These are phyloP conservation scores for Hipparchia semele DNA, from an alignment of 2,888 invertebrate genomes.

Conservation along the genomic window DNA sequence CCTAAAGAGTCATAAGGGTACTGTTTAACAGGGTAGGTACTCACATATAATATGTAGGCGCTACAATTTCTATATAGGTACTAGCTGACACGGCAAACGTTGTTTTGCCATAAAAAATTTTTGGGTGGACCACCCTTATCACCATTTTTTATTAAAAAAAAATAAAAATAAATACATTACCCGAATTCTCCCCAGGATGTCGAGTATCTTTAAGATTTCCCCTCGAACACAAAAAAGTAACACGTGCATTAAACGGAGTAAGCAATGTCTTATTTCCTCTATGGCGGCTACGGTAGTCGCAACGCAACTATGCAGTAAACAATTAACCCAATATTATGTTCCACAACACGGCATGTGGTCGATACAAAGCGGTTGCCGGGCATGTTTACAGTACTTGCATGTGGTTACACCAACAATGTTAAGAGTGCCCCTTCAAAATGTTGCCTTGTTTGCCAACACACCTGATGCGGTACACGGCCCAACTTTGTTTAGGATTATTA, in stretches of 20 bases:
- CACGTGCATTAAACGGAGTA: not conserved
- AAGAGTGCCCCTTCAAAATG: slow-evolving; percentile 30
- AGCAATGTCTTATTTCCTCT: not conserved
- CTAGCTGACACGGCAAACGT: too few relatives aligned
- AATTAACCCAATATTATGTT: slow-evolving; percentile 14
- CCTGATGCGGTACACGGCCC: slow-evolving; percentile 25
- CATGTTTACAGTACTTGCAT: slow-evolving; percentile 37
- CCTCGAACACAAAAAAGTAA: not conserved
- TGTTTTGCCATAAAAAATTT: too few relatives aligned
- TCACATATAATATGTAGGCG: too few relatives aligned
- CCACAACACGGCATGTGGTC: slow-evolving; percentile 32
- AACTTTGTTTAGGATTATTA: slow-evolving; percentile 17
- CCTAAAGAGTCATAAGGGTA: too few relatives aligned
- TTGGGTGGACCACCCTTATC: too few relatives aligned
- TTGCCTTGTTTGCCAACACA: slow-evolving; percentile 32
- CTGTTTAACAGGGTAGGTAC: too few relatives aligned
- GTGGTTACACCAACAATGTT: slow-evolving; percentile 37
- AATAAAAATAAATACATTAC: too few relatives aligned
- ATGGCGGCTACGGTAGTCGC: not conserved
- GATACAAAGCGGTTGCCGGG: slow-evolving; percentile 33
- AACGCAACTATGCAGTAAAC: slow-evolving; percentile 4
- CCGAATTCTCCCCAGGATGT: too few relatives aligned
- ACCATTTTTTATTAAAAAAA: too few relatives aligned
- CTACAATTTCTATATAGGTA: too few relatives aligned
- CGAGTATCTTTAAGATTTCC: too few relatives aligned